A percentile compares a stretch with the other conserved stretches of the same genome.
phyloP scores from a whole-genome alignment of 2,888 invertebrate species.

The Melangyna quadrimaculata region DNA sequence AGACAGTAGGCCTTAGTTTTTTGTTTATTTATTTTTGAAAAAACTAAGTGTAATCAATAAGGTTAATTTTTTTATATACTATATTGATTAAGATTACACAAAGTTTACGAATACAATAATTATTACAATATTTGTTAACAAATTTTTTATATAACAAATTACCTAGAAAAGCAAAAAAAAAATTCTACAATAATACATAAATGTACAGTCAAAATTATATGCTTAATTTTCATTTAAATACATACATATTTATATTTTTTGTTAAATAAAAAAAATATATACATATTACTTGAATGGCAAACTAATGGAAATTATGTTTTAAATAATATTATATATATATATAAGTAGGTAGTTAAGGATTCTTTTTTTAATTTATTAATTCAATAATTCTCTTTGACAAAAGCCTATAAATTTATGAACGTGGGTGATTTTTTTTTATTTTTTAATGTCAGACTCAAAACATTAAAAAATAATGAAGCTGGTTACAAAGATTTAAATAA shows the following conservation, averaged over 20 bases:
- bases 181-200: slow-evolving; percentile 29
- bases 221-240: slow-evolving; percentile 6
- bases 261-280: neutral
- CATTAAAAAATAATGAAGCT: too few relatives aligned
- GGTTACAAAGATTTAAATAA: too few relatives aligned
- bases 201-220: slow-evolving; percentile 50
- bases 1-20: too few relatives aligned
- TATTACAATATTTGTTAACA: slow-evolving; percentile 23
- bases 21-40: too few relatives aligned
- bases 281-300: slow-evolving; percentile 48
- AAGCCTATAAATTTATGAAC: neutral
- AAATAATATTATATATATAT: neutral
- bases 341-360: neutral
- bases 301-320: slow-evolving; percentile 9
- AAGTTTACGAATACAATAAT: too few relatives aligned
- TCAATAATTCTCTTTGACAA: neutral
- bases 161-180: neutral
- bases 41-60: too few relatives aligned
- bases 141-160: slow-evolving; percentile 18
- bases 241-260: neutral
- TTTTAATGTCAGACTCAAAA: too few relatives aligned
- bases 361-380: too few relatives aligned
- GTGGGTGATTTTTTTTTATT: neutral
- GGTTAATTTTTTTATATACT: too few relatives aligned
- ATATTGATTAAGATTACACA: too few relatives aligned